A percentile compares a stretch with the other conserved stretches of the same genome.
phyloP scores from a whole-genome alignment of 2,888 invertebrate species.

The Eupithecia exiguata region DNA sequence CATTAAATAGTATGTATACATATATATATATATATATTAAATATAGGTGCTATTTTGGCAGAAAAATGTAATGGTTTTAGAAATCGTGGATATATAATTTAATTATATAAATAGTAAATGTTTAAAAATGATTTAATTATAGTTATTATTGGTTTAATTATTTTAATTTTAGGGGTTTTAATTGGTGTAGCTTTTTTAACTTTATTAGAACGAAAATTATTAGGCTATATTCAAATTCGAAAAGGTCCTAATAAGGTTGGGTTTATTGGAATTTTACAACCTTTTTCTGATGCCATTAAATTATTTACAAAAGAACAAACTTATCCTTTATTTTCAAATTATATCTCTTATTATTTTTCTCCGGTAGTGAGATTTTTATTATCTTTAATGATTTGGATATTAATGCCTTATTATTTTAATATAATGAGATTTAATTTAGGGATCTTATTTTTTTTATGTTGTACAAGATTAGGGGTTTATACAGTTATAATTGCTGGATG shows the following conservation, averaged over 20 bases:
- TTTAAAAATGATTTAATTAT: slow-evolving; percentile 73
- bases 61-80: slow-evolving; percentile 89
- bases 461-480: slow-evolving; percentile 86
- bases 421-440: slow-evolving; percentile 84
- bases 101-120: slow-evolving; percentile 83
- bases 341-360: slow-evolving; percentile 69
- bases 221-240: slow-evolving; percentile 82
- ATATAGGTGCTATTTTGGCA: slow-evolving; percentile 84
- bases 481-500: slow-evolving; percentile 86
- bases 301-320: slow-evolving; percentile 87
- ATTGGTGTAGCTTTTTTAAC: slow-evolving; percentile 83
- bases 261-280: slow-evolving; percentile 85
- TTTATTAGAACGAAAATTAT: not conserved
- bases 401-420: slow-evolving; percentile 84
- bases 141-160: slow-evolving; percentile 69
- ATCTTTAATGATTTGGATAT: slow-evolving; percentile 83
- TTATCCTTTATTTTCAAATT: slow-evolving; percentile 84
- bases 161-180: slow-evolving; percentile 85
- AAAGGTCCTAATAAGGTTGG: slow-evolving; percentile 90
- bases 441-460: slow-evolving; percentile 86
- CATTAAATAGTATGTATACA: too few relatives aligned
- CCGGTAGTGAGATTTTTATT: slow-evolving; percentile 85
- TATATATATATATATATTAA: slow-evolving; percentile 15
- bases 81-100: slow-evolving; percentile 80
- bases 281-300: slow-evolving; percentile 89